Evolutionary conservation across 2,113 vertebrate species (phyloP).

Genomic region (Podilymbus podiceps): DNA sequence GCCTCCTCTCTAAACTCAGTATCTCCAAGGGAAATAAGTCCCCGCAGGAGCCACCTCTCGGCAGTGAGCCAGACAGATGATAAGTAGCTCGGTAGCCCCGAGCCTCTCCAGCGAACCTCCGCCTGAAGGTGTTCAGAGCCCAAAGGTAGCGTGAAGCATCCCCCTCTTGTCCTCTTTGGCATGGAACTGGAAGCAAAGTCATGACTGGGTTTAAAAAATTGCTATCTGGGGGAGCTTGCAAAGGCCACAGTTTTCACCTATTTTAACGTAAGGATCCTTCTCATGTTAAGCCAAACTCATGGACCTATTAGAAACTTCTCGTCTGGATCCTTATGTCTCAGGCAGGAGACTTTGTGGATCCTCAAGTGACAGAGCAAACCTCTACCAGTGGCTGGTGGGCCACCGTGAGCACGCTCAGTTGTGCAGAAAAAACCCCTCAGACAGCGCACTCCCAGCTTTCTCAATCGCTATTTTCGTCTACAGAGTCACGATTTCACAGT

Average conservation of each 20-base stretch:
- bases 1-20: neutral
- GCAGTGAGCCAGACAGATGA: neutral
- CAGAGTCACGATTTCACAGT: neutral
- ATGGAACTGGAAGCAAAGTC: neutral
- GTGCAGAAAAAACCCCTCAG: neutral
- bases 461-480: neutral
- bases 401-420: rapidly evolving
- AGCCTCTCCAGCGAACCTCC: neutral
- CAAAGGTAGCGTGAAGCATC: neutral
- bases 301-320: neutral
- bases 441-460: neutral
- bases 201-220: rapidly evolving
- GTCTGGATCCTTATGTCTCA: rapidly evolving
- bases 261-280: neutral
- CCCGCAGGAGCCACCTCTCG: neutral
- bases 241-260: neutral
- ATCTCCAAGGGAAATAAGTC: neutral
- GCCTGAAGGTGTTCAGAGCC: neutral
- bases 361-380: neutral
- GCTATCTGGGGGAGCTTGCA: neutral
- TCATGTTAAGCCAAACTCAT: neutral
- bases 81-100: neutral
- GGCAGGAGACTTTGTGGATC: neutral
- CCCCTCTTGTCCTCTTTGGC: neutral
- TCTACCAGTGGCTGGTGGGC: neutral